Evolutionary conservation across 2,888 invertebrate species (phyloP).

Genomic region (Flexamia atlantica): DNA sequence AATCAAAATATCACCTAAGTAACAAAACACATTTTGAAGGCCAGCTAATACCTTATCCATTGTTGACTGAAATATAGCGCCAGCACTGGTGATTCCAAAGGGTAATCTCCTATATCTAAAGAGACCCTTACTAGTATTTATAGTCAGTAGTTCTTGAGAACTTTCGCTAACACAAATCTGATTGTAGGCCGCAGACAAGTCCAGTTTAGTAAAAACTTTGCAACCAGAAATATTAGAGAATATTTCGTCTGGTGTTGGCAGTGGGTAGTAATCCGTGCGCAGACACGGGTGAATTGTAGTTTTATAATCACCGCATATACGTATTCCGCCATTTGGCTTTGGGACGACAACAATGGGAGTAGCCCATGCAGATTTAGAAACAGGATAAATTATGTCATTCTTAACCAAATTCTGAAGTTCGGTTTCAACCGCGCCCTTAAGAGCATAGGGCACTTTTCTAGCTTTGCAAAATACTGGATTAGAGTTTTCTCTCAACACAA

Average conservation of each 20-base stretch:
- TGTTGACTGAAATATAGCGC: conserved; percentile 5
- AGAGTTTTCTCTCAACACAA: conserved; percentile 20
- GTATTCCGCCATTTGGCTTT: background rate
- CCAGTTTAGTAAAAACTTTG: conserved; percentile 18
- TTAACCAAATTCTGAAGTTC: background rate
- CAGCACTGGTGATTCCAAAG: conserved; percentile 26
- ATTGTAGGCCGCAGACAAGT: conserved; percentile 25
- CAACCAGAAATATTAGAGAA: conserved; percentile 28
- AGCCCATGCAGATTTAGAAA: background rate
- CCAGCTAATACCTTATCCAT: conserved; percentile 3
- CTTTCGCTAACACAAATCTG: background rate
- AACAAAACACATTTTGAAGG: background rate
- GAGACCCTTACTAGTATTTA: background rate
- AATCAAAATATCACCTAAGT: conserved; percentile 3
- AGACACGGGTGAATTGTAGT: conserved; percentile 18
- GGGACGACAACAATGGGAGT: background rate
- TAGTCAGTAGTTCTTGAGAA: background rate
- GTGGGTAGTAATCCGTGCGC: conserved; percentile 17
- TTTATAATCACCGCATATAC: conserved; percentile 14
- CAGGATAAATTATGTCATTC: background rate
- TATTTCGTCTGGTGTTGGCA: conserved; percentile 27
- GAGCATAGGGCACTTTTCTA: conserved; percentile 17
- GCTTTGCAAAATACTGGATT: conserved; percentile 29
- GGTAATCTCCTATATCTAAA: conserved; percentile 32
- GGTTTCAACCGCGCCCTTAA: background rate